Percentiles rank a stretch among this genome's conserved stretches.
These are phyloP conservation scores for Cochlearius cochlearius DNA, from an alignment of 2,113 vertebrate species.

Conservation along the genomic window DNA sequence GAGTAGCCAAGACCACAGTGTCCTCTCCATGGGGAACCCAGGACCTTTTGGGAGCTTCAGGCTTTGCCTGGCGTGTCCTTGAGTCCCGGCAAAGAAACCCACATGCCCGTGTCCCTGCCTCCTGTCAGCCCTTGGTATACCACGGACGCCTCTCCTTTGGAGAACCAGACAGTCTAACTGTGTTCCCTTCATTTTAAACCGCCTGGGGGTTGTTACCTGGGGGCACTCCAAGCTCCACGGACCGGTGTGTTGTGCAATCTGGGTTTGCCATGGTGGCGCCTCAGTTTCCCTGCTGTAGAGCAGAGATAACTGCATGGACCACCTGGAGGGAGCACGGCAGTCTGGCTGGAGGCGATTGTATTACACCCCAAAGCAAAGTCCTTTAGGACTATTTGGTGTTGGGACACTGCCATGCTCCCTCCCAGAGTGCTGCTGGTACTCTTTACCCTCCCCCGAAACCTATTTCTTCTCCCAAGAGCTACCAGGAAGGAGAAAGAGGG, in stretches of 20 bases:
- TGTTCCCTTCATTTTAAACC: neutral
- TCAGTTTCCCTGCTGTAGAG: neutral
- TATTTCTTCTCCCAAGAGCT: neutral
- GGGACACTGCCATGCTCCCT: neutral
- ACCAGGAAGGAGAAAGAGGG: neutral
- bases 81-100: neutral
- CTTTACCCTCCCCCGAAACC: neutral
- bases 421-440: neutral
- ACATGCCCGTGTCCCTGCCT: neutral
- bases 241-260: neutral
- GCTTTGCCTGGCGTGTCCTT: neutral
- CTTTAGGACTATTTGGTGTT: neutral
- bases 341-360: neutral
- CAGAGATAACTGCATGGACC: neutral
- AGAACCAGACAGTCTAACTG: neutral
- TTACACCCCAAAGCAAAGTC: neutral
- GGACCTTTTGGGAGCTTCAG: neutral
- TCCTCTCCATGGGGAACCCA: neutral
- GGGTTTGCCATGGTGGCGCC: neutral
- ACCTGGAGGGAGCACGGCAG: no score
- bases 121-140: neutral
- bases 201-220: neutral
- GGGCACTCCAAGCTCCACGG: neutral
- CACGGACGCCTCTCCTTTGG: accelerated
- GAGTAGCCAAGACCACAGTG: neutral